Conservation (phyloP, 2,113 vertebrate genomes). For the Syngnathus typhle region DNA sequence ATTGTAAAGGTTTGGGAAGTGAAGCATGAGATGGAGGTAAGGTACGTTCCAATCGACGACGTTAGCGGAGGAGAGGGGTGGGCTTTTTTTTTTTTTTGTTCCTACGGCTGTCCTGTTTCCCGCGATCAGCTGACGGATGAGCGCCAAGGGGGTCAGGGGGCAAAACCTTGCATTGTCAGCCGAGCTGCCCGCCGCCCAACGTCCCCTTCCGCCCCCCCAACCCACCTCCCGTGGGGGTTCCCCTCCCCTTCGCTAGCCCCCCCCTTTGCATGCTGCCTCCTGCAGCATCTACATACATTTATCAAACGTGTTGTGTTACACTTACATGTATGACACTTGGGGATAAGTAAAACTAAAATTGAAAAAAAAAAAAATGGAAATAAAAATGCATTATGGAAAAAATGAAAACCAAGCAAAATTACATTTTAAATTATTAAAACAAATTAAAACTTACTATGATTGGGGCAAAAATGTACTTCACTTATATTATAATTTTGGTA, state of each 20-base stretch:
- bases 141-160: constrained; percentile 57
- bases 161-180: constrained; percentile 68
- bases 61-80: constrained; percentile 23
- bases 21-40: constrained; percentile 44
- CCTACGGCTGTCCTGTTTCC: constrained; percentile 48
- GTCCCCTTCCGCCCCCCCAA: not conserved
- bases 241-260: not conserved
- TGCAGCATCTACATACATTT: constrained; percentile 64
- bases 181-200: constrained; percentile 14
- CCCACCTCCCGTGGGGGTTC: constrained; percentile 11
- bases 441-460: no score
- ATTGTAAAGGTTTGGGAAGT: constrained; percentile 27
- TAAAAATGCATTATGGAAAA: no score
- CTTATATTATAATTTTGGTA: no score
- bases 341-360: no score
- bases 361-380: no score
- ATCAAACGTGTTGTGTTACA: constrained; percentile 28
- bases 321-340: not conserved
- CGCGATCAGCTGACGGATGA: constrained; percentile 69
- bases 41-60: constrained; percentile 23
- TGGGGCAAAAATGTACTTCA: no score
- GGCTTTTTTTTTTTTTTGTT: constrained; percentile 4
- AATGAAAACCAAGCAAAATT: no score
- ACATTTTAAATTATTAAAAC: no score
- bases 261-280: constrained; percentile 26